phyloP scores from a whole-genome alignment of 2,113 vertebrate species.

The Eulemur macaco region DNA sequence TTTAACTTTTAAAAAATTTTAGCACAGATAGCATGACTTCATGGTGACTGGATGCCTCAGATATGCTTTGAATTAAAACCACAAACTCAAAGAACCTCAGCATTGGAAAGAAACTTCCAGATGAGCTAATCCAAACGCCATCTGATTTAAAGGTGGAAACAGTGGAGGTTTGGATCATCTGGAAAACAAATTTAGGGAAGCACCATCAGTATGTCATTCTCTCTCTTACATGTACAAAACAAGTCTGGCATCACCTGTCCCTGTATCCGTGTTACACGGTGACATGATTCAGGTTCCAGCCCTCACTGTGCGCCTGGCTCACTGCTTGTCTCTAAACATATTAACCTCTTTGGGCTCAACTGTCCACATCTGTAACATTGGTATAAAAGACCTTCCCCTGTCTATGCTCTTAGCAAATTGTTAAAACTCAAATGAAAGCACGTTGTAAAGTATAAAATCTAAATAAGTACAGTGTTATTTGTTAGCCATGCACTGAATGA shows the following conservation, averaged over 20 bases:
- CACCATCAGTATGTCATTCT: rapidly evolving
- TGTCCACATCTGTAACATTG: not conserved
- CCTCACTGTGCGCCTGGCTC: rapidly evolving
- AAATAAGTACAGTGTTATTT: not conserved
- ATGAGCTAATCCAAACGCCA: not conserved
- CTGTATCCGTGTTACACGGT: rapidly evolving
- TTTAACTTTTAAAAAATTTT: not conserved
- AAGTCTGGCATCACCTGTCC: rapidly evolving
- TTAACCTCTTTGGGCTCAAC: not conserved
- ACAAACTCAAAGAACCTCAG: constrained; percentile 7
- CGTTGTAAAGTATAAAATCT: not conserved
- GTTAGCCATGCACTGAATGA: rapidly evolving
- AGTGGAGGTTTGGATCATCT: not conserved
- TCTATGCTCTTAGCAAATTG: not conserved
- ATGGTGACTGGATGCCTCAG: constrained; percentile 22
- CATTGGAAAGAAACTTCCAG: not conserved
- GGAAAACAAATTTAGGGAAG: not conserved
- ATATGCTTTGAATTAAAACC: constrained; percentile 67
- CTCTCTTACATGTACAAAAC: rapidly evolving
- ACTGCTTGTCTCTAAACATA: not conserved
- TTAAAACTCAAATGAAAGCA: not conserved
- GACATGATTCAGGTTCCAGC: not conserved
- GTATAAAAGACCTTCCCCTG: too few relatives aligned
- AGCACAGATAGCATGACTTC: constrained; percentile 40
- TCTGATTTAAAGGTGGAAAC: constrained; percentile 14